phyloP scores from a whole-genome alignment of 1,140 invertebrate species.

The Phocides pigmalion region DNA sequence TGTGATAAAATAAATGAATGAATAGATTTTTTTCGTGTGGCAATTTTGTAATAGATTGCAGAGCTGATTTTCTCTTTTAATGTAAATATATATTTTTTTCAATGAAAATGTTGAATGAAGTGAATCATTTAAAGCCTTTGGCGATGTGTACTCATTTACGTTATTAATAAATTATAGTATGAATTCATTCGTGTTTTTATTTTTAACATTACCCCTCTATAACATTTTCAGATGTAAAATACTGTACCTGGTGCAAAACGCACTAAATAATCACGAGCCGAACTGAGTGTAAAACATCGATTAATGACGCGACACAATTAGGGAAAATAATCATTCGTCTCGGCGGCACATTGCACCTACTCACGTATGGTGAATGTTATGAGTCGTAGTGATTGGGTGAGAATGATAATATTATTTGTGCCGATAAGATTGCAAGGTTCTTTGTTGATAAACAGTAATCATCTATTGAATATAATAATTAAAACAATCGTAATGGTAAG shows the following conservation, averaged over 20 bases:
- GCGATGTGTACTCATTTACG: constrained; percentile 83
- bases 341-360: constrained; percentile 34
- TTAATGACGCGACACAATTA: constrained; percentile 7
- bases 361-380: constrained; percentile 31
- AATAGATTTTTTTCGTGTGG: constrained; percentile 66
- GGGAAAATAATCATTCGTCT: constrained; percentile 38
- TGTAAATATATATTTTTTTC: constrained; percentile 81
- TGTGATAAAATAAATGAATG: constrained; percentile 74
- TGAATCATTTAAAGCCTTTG: constrained; percentile 81
- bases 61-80: constrained; percentile 78
- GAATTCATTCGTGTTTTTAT: constrained; percentile 65
- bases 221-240: neutral
- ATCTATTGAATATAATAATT: constrained; percentile 76
- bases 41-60: constrained; percentile 77
- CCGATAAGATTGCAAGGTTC: constrained; percentile 76
- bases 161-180: constrained; percentile 83
- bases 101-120: constrained; percentile 78
- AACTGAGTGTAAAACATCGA: constrained; percentile 9
- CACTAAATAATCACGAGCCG: constrained; percentile 2
- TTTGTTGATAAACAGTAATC: constrained; percentile 73
- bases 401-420: constrained; percentile 62
- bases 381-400: constrained; percentile 64
- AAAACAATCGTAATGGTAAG: constrained; percentile 77
- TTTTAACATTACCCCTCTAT: constrained; percentile 10
- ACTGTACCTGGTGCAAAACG: neutral